These are phyloP conservation scores for Globia sparganii DNA, from an alignment of 2,888 invertebrate genomes.

Conservation along the genomic window DNA sequence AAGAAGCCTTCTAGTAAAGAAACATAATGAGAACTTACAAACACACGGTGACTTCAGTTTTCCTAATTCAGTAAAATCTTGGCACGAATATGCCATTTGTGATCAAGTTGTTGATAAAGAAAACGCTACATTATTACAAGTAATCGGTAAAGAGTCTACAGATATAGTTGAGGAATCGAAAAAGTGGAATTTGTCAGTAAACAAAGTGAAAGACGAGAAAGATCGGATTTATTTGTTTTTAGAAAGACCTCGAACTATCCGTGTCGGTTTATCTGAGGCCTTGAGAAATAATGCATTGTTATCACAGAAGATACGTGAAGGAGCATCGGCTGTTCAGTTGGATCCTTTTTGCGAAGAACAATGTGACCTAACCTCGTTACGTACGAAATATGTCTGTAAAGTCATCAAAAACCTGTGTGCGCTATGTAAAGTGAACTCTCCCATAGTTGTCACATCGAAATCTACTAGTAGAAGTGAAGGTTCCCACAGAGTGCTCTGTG, in stretches of 20 bases:
- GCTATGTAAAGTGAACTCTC: constrained; percentile 57
- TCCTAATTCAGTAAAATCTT: constrained; percentile 89
- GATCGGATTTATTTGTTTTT: constrained; percentile 89
- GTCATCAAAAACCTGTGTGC: constrained; percentile 78
- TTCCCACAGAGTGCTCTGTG: constrained; percentile 85
- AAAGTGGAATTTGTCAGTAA: constrained; percentile 87
- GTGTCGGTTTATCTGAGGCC: constrained; percentile 75
- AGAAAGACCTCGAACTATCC: constrained; percentile 80
- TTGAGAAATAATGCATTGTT: constrained; percentile 72
- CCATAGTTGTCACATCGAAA: constrained; percentile 81
- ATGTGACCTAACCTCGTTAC: constrained; percentile 77
- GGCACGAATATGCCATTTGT: constrained; percentile 84
- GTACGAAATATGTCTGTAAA: constrained; percentile 77
- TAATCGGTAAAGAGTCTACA: constrained; percentile 76
- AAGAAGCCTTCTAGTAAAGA: constrained; percentile 86
- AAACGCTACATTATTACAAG: constrained; percentile 72
- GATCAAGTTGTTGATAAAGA: constrained; percentile 52
- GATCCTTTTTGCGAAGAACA: constrained; percentile 75
- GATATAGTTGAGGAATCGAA: constrained; percentile 83
- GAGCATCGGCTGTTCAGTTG: constrained; percentile 65
- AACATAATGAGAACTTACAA: constrained; percentile 90
- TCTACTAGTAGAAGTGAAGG: constrained; percentile 75
- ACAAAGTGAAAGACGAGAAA: constrained; percentile 80
- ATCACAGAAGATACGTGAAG: constrained; percentile 65
- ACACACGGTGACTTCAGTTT: constrained; percentile 92